Base-by-base conservation (phyloP, 2,888 invertebrate species). In the Mesorhabditis sp. region DNA sequence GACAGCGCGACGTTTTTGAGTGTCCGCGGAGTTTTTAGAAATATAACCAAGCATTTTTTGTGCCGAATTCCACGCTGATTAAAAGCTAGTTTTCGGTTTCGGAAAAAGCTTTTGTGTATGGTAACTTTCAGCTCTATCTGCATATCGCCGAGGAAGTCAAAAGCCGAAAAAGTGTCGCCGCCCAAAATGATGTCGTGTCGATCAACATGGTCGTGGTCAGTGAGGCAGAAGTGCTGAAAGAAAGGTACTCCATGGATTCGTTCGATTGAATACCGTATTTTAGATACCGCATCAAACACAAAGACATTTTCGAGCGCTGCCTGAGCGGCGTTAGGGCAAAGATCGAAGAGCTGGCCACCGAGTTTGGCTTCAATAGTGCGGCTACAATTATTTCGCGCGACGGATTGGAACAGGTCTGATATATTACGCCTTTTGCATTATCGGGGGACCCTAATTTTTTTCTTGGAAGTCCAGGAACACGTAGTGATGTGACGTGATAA, bases 181-280 rank as follows among this genome's bases (percentile, higher is more conserved):
- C 68, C 6, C 67, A 67, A 4, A 66, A 58, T 5, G 42, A 68
- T 13, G 70, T 77, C 45, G 75, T 72, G 5, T n/a, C 75, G 4
- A 68, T 76, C 13, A 74, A 72, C 7, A 81, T 82, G 80, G 75
- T 76, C 42, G 74, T 72, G 5, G 80, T 82, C 5, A 78, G 75
- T 6, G 83, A 83, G 68, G 81, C 81, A 5, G 76, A 79, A 44
- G 80, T 79, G n/a, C 66, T 82, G 13, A 82, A 80, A 66, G 80
- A 83, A 69, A 80, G 75, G 81, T 81, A 45, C 28, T 28, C 28
- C 28, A 28, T 28, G 28, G 28, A 28, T 28, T 28, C 28, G 28
- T 28, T 28, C 43, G 63, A 44, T 44, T 10, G 45, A 45, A n/a
- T 6, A 45, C 7, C 13, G 4, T 4, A 42, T 58, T 67, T 44